Evolutionary conservation across 2,888 invertebrate species (phyloP).

Genomic region (Amblyjoppa proteus): DNA sequence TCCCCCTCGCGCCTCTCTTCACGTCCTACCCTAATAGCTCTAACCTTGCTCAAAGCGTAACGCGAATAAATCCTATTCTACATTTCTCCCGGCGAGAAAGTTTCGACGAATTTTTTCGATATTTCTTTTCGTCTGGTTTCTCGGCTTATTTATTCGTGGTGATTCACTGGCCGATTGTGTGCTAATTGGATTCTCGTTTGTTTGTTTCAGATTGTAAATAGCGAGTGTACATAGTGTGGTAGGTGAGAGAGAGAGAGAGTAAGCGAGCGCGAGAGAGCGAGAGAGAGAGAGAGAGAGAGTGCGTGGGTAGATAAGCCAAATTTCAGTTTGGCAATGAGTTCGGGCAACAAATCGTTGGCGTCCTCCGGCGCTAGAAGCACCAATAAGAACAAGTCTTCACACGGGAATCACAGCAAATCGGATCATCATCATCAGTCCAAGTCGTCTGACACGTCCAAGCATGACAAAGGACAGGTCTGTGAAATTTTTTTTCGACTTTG

Average conservation of each 20-base stretch:
- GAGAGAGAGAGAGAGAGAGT: conserved; percentile 56
- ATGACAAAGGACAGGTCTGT: conserved; percentile 82
- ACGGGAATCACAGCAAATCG: conserved; percentile 81
- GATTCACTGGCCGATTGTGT: background rate
- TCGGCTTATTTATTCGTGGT: background rate
- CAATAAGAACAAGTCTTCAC: conserved; percentile 82
- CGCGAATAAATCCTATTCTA: background rate
- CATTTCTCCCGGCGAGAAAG: background rate
- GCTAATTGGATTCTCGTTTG: conserved; percentile 55
- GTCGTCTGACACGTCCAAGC: conserved; percentile 81
- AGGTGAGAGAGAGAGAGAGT: conserved; percentile 75
- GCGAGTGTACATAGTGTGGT: conserved; percentile 92
- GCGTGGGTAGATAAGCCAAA: conserved; percentile 76
- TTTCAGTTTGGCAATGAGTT: conserved; percentile 83
- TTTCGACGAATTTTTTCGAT: background rate
- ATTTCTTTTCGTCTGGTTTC: background rate
- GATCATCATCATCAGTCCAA: conserved; percentile 83
- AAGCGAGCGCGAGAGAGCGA: conserved; percentile 3
- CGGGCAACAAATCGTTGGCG: conserved; percentile 82
- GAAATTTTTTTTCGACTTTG: conserved; percentile 38
- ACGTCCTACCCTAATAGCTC: conserved; percentile 64
- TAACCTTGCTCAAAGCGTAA: conserved; percentile 52
- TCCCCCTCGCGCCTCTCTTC: conserved; percentile 38
- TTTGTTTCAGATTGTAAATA: conserved; percentile 91
- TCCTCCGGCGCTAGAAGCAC: conserved; percentile 82